Percentiles rank a stretch among this genome's conserved stretches.
Evolutionary conservation across 2,797 vertebrate species (phyloP).

Genomic region (Merluccius polli): DNA sequence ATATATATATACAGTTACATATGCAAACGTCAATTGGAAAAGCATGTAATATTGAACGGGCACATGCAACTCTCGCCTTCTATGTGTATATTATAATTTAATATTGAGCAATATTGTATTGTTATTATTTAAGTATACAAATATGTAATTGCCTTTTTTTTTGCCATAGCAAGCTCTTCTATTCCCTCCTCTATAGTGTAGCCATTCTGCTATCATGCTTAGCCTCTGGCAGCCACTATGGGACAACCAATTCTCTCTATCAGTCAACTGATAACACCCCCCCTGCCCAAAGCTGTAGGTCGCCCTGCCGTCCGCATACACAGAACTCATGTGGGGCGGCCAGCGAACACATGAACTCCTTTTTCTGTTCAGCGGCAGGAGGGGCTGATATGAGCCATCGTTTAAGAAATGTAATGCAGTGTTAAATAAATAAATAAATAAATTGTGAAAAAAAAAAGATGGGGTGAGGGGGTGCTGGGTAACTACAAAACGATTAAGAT

Average conservation of each 20-base stretch:
- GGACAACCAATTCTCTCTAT: conserved; percentile 72
- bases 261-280: conserved; percentile 58
- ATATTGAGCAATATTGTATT: no score
- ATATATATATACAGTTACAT: no score
- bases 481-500: conserved; percentile 78
- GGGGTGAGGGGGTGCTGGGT: conserved; percentile 57
- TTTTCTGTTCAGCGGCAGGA: conserved; percentile 39
- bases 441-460: conserved; percentile 71
- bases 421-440: conserved; percentile 72
- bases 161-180: not conserved
- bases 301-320: conserved; percentile 53
- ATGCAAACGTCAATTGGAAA: no score
- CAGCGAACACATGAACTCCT: conserved; percentile 74
- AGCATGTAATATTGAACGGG: no score
- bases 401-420: conserved; percentile 55
- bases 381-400: not conserved
- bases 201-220: conserved; percentile 54
- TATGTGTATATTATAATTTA: not conserved
- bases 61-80: not conserved
- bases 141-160: conserved; percentile 22
- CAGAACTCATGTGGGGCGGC: conserved; percentile 11
- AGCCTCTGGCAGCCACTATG: conserved; percentile 61
- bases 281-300: conserved; percentile 29
- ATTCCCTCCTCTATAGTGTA: not conserved
- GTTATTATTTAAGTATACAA: conserved; percentile 7